phyloP scores from a whole-genome alignment of 1,140 invertebrate genomes.

The Hyles euphorbiae region DNA sequence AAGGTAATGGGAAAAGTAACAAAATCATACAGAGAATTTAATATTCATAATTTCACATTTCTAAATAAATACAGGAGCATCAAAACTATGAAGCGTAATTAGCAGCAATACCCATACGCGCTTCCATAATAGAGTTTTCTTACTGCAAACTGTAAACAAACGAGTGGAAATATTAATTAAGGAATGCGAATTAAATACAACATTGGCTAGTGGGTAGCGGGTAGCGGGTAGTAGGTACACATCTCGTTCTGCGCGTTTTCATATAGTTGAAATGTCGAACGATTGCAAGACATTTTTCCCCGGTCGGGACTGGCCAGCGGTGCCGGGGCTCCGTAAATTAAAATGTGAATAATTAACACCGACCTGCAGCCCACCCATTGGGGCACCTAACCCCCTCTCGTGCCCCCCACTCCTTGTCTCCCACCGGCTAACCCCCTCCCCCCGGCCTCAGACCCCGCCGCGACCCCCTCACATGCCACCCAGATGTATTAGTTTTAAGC shows the following conservation, averaged over 20 bases:
- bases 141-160: too few species aligned
- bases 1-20: too few species aligned
- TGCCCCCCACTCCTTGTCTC: conserved; percentile 12
- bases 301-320: conserved; percentile 37
- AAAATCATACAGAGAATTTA: too few species aligned
- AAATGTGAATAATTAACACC: conserved; percentile 70
- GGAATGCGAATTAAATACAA: too few species aligned
- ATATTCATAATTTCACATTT: too few species aligned
- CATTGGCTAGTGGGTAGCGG: too few species aligned
- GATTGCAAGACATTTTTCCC: conserved; percentile 67
- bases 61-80: too few species aligned
- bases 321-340: conserved; percentile 63
- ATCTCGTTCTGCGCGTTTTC: conserved; percentile 21
- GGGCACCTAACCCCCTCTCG: conserved; percentile 23
- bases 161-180: too few species aligned
- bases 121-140: too few species aligned
- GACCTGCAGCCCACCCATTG: conserved; percentile 20
- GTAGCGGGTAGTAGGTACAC: background rate
- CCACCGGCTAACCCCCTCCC: conserved; percentile 24
- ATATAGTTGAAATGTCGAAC: conserved; percentile 50
- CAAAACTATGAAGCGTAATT: too few species aligned
- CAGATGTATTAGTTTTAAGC: conserved; percentile 73
- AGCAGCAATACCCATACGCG: too few species aligned
- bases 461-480: conserved; percentile 34
- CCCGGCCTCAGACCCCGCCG: conserved; percentile 3